A percentile compares a stretch with the other conserved stretches of the same genome.
Conservation (phyloP, 2,888 invertebrate genomes). For the Eupelmus urozonus region DNA sequence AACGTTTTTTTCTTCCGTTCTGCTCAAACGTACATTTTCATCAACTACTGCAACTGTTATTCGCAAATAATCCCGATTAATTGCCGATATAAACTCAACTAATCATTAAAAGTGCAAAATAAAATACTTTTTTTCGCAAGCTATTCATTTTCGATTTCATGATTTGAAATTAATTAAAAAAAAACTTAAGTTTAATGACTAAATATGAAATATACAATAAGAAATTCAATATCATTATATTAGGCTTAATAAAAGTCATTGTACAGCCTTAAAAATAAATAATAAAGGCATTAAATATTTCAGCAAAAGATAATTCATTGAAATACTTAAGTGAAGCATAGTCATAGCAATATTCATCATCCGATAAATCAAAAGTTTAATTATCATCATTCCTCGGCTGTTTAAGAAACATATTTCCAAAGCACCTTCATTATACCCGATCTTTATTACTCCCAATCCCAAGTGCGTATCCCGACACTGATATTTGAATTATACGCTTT, state of each 20-base stretch:
- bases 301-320: neutral
- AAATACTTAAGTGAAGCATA: neutral
- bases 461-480: neutral
- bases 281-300: neutral
- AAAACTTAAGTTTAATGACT: too few species aligned
- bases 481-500: conserved; percentile 7
- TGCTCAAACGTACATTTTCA: too few species aligned
- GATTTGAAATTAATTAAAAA: too few species aligned
- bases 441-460: neutral
- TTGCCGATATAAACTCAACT: neutral
- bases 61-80: neutral
- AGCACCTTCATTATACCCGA: neutral
- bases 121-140: too few species aligned
- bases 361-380: neutral
- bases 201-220: too few species aligned
- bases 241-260: too few species aligned
- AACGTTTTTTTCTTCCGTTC: neutral
- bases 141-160: too few species aligned
- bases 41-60: neutral
- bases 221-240: too few species aligned
- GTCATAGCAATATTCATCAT: too few species aligned
- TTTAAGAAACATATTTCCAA: conserved; percentile 7
- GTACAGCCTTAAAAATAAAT: too few species aligned
- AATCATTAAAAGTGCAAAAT: too few species aligned
- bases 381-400: neutral